These are phyloP conservation scores for Isichthys henryi DNA, from an alignment of 2,113 vertebrate genomes.

Conservation along the genomic window DNA sequence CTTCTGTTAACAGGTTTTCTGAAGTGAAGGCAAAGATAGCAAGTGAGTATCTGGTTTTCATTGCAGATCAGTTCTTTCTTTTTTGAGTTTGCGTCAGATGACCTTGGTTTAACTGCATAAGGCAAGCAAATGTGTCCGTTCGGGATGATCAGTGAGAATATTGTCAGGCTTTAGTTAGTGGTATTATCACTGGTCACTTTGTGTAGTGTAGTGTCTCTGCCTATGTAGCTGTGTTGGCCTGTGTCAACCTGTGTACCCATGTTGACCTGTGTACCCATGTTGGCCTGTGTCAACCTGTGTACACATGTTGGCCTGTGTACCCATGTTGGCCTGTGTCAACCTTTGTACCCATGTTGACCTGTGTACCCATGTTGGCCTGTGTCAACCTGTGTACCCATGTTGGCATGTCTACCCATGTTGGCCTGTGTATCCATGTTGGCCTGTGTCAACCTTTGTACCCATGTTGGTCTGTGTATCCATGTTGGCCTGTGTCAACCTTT, in stretches of 20 bases:
- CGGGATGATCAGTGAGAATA: background rate
- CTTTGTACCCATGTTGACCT: background rate
- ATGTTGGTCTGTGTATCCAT: too few relatives aligned
- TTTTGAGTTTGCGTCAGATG: background rate
- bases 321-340: background rate
- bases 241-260: background rate
- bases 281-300: background rate
- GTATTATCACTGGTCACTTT: background rate
- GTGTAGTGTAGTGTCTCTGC: background rate
- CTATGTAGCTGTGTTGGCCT: background rate
- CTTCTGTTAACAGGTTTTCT: slow-evolving; percentile 75
- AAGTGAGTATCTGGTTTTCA: slow-evolving; percentile 69
- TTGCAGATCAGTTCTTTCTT: background rate
- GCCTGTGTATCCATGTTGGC: background rate
- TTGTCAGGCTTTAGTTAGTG: background rate
- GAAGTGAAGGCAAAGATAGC: slow-evolving; percentile 99
- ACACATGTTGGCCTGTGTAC: too few relatives aligned
- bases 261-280: too few relatives aligned
- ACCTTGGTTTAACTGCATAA: background rate
- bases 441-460: background rate
- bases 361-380: background rate
- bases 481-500: background rate
- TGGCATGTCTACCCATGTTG: too few relatives aligned
- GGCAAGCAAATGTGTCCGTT: background rate
- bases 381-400: background rate